phyloP scores from a whole-genome alignment of 2,888 invertebrate genomes.

The Drosophila kambysellisi region DNA sequence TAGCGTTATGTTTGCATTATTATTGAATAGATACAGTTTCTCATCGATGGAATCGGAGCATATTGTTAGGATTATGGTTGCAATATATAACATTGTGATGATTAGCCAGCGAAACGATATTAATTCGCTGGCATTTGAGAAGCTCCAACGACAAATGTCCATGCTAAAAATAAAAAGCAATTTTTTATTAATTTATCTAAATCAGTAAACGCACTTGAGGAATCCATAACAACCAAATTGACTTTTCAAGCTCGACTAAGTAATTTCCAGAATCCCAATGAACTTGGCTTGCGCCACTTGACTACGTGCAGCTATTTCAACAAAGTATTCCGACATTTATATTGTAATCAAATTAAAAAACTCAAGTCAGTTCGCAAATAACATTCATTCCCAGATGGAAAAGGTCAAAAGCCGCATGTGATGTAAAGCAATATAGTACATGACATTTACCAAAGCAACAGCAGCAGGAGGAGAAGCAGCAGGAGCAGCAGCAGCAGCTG shows the following conservation, averaged over 20 bases:
- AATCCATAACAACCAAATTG: not conserved
- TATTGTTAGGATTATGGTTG: constrained; percentile 85
- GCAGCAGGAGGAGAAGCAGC: constrained; percentile 26
- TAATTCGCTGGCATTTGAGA: constrained; percentile 83
- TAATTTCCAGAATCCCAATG: not conserved
- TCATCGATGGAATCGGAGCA: constrained; percentile 85
- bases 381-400: constrained; percentile 22
- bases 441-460: constrained; percentile 50
- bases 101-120: constrained; percentile 85
- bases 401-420: constrained; percentile 51
- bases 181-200: not conserved
- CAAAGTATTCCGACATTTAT: constrained; percentile 31
- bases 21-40: constrained; percentile 81
- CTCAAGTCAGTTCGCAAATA: constrained; percentile 16
- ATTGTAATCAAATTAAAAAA: constrained; percentile 28
- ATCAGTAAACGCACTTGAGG: not conserved
- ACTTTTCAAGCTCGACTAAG: not conserved
- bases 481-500: constrained; percentile 20
- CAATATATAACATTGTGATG: constrained; percentile 85
- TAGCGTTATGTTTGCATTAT: constrained; percentile 82
- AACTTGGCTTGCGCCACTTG: constrained; percentile 5
- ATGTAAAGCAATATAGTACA: constrained; percentile 30
- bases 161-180: constrained; percentile 72
- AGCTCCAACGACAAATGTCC: constrained; percentile 85
- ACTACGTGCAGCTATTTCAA: constrained; percentile 2